Base-by-base conservation (phyloP, 2,797 vertebrate species). In the Pangasius djambal region DNA sequence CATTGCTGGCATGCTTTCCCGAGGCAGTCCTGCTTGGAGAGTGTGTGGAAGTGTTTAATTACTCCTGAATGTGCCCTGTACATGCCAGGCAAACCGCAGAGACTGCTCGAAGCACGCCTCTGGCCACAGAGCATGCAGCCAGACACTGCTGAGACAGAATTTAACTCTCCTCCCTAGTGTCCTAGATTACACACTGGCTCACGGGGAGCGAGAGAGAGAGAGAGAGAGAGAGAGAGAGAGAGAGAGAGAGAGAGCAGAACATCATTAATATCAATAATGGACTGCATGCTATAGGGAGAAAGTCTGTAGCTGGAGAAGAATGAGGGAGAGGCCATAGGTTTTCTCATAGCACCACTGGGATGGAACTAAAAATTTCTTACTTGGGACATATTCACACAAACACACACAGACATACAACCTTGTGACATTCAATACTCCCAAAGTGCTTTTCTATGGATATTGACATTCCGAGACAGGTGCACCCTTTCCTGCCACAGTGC, bases 21-120 rank as follows among this genome's bases (percentile, higher is more conserved):
- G 91, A 88, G 50, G 88, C 85, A 87, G 87, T 91, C 90, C 31
- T 31, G 78, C 86, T 78, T 84, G 72, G 15, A 75, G 87, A 86
- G 88, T 90, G 92, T 91, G 91, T 94, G 96, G 95, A 96, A 95
- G 93, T 93, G 7, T 96, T 95, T 95, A 93, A 96, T 96, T 96
- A 95, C 92, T 91, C 44, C 93, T 89, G 93, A 94, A 95, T 89
- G 94, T 94, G 93, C 92, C 91, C 91, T 91, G 93, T 94, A 94
- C 93, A 92, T 91, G 93, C 93, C 87, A 93, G 93, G 94, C 93
- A 93, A 94, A 93, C 95, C 93, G 72, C 94, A 93, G 92, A 92
- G 92, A 87, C 89, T 87, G 89, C 88, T 89, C 61, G 48, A 91
- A 90, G 88, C 85, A 90, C 78, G 87, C 89, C 89, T 79, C 48